Base-by-base conservation (phyloP, 1,140 invertebrate genomes). In the Tetraneura akinire region DNA sequence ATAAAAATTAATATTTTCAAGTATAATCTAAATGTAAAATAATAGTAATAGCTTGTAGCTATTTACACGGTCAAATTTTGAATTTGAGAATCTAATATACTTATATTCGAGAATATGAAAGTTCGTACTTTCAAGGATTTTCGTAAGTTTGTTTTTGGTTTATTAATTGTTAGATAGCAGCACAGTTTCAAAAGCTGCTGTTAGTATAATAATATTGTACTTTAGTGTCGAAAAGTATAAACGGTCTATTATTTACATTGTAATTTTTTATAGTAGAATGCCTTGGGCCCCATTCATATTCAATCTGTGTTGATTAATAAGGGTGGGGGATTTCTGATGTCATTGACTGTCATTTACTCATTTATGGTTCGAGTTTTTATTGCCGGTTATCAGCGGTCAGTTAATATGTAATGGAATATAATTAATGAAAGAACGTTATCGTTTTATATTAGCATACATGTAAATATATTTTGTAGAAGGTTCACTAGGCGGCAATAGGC, bases 381-480 rank as follows among this genome's bases (percentile, higher is more conserved):
- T 47, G 42, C 16, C 37, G 74, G 55, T 78, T 78, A 78, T 78
- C 74, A 78, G 55, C 55, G 55, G 29, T 29, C 23, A 47, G 29
- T 78, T 62, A 76, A 78, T 55, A 62, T 78, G 74, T 42, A 62
- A n/a, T 51, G 23, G 68, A 49, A 51, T 29, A 47, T 14, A 37
- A 76, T 76, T 76, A 76, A 37, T 76, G 23, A 76, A 55, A 42
- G n/a, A 76, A 60, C 73, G 53, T 78, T 78, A 78, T 78, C 74
- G 74, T 78, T 62, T 78, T 78, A 26, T 71, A 78, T 78, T 78
- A 60, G 74, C 55, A 62, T 29, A 76, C 6, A 76, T 55, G 53
- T 57, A 62, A 71, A 26, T 62, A 78, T 26, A 6, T 78, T 32
- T 45, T 18, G 55, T 42, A 47, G 49, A 42, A 57, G 74, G 53